Evolutionary conservation across 2,797 vertebrate genomes (phyloP), one percentile per base, ranked within the genome.

Genomic region (Danio jaintianensis): DNA sequence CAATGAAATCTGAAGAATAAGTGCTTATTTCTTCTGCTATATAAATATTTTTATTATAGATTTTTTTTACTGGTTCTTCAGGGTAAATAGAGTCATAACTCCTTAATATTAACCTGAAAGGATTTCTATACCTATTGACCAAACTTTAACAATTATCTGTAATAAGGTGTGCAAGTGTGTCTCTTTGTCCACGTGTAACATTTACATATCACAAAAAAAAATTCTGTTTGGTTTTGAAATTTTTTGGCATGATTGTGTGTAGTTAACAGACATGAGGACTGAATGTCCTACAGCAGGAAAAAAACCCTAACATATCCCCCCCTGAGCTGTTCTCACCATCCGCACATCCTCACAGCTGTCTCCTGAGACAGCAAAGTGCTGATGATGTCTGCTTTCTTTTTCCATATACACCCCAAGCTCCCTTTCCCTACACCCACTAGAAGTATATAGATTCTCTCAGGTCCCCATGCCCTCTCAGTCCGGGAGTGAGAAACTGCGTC

Each of bases 401-500:
- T 53, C 43, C 38, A 47, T 36, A 68, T 43, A 82, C 55, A 53
- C 18, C 43, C 22, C 13, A 36, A 18, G 18, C 18, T 12, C 50
- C 40, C 22, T 70, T 61, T 38, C 3, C 69, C 36, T 22, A 12
- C 36, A 50, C 69, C 58, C 45, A 88, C 86, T 87, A 88, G 86
- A 59, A 38, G 50, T 73, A 66, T 22, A 88, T 87, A 86, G 53
- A 48, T 84, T 87, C 62, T 61, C 81, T 53, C 78, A 84, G 84
- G 86, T 92, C 90, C 88, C 87, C 84, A 77, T 82, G 69, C 84
- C 79, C 53, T 79, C 75, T 75, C 80, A 87, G 87, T 88, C 87
- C 86, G 83, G 75, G 82, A 85, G 86, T 86, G 85, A 90, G 85
- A 89, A 86, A 85, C 67, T 59, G 76, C 85, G 20, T 90, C 90